Evolutionary conservation across 2,113 vertebrate species (phyloP).

Genomic region (Pollimyrus isidori): DNA sequence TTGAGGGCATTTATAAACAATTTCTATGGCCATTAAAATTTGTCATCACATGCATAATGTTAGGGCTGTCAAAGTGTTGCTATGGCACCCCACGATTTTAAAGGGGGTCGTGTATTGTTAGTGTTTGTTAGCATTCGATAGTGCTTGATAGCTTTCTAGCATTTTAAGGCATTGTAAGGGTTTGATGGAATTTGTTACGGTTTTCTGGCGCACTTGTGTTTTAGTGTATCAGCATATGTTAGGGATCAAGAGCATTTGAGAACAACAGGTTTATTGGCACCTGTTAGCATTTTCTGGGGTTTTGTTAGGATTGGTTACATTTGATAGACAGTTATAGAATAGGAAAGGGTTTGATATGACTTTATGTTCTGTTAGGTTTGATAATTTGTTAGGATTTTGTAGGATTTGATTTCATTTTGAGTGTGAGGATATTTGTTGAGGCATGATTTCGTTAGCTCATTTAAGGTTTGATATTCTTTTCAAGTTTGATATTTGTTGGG

Average conservation of each 20-base stretch:
- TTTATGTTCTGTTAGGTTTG: not conserved
- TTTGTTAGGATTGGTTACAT: not conserved
- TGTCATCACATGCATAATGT: not conserved
- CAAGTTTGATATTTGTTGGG: not conserved
- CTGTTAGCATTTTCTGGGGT: not conserved
- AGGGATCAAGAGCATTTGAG: not conserved
- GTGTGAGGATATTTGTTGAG: not conserved
- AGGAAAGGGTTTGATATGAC: not conserved
- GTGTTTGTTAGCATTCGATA: not conserved
- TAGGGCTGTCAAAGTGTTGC: not conserved
- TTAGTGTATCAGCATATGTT: not conserved
- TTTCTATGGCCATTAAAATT: constrained; percentile 15
- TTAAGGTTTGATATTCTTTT: not conserved
- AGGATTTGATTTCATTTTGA: not conserved
- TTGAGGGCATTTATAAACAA: constrained; percentile 2
- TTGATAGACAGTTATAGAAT: not conserved
- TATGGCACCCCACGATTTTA: not conserved
- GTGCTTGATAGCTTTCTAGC: not conserved
- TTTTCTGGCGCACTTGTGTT: not conserved
- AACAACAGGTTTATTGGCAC: not conserved
- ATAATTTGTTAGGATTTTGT: not conserved
- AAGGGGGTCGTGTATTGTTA: not conserved
- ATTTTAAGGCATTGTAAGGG: not conserved
- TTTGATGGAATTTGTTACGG: not conserved
- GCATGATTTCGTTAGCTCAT: not conserved